Conservation (phyloP, 2,888 invertebrate genomes). For the Rhaphigaster nebulosa region DNA sequence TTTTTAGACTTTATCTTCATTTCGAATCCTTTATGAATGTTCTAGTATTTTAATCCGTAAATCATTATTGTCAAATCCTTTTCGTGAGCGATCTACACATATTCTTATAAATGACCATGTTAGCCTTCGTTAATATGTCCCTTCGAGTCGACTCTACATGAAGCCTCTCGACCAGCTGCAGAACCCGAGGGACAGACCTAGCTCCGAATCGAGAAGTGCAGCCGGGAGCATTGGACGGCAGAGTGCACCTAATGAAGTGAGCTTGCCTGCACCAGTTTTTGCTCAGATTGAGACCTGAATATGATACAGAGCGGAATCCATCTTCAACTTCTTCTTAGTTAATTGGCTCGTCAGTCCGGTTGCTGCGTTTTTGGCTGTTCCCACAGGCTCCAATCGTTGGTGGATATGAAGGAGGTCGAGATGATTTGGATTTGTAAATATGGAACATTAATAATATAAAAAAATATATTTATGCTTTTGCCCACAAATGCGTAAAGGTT, state of each 20-base stretch:
- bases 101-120: background rate
- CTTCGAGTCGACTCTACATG: background rate
- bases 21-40: too few species aligned
- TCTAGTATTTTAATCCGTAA: background rate
- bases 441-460: background rate
- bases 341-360: slow-evolving; percentile 36
- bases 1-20: too few species aligned
- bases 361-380: background rate
- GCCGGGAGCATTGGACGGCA: background rate
- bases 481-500: too few species aligned
- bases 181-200: background rate
- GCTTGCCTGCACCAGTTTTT: slow-evolving; percentile 29
- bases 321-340: slow-evolving; percentile 3
- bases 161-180: background rate
- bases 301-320: background rate
- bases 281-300: background rate
- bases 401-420: background rate
- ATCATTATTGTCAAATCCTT: background rate
- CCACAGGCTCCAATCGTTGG: background rate
- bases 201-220: background rate
- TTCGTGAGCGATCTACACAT: background rate
- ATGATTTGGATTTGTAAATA: background rate
- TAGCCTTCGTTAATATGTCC: background rate
- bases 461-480: too few species aligned
- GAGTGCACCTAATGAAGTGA: background rate